These are phyloP conservation scores for Alligator mississippiensis DNA, from an alignment of 2,113 vertebrate genomes.

Conservation along the genomic window DNA sequence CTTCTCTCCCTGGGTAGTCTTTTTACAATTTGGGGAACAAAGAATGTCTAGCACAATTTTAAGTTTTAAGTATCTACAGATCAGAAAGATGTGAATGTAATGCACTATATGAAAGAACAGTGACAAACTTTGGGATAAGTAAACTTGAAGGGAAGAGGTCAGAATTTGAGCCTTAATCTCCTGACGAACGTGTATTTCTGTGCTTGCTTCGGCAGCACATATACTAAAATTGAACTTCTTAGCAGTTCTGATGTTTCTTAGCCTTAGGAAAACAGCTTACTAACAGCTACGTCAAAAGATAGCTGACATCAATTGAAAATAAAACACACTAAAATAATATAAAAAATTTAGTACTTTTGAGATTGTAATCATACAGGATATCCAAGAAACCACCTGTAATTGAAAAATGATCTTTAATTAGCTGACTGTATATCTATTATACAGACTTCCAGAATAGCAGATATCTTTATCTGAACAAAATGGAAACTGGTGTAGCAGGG, in stretches of 20 bases:
- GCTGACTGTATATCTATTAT: no score
- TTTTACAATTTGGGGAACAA: neutral
- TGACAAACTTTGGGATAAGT: neutral
- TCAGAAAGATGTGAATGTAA: neutral
- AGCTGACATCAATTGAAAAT: neutral
- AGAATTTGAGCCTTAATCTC: neutral
- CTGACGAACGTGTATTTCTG: neutral
- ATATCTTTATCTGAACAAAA: neutral
- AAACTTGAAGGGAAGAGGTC: neutral
- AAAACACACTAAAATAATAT: neutral
- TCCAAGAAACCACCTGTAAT: neutral
- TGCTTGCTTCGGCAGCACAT: slow-evolving; percentile 75
- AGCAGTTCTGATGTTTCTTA: neutral
- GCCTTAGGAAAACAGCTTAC: neutral
- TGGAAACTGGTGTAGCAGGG: neutral
- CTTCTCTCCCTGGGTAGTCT: neutral
- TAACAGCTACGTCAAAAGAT: neutral
- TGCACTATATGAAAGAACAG: neutral
- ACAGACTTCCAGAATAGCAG: neutral
- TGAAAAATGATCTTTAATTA: no score
- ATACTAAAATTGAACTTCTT: slow-evolving; percentile 63
- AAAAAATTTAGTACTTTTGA: neutral
- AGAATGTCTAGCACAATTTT: neutral
- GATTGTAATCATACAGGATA: neutral
- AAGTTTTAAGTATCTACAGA: neutral